Evolutionary conservation across 1,140 invertebrate species (phyloP).

Genomic region (Pogonus chalceus): DNA sequence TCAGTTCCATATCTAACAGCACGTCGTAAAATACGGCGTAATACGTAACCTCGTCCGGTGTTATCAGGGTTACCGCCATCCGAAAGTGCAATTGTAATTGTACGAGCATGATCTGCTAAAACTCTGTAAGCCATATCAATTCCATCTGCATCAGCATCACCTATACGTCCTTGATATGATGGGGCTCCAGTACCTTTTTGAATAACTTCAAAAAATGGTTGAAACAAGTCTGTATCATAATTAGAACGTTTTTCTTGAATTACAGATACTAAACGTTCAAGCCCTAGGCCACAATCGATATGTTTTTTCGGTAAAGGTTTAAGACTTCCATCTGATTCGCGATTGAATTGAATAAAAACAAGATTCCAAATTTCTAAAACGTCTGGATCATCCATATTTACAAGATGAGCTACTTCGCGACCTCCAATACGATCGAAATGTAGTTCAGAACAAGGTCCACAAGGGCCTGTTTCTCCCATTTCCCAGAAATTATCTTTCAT

Average conservation of each 20-base stretch:
- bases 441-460: slow-evolving; percentile 97
- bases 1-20: slow-evolving; percentile 83
- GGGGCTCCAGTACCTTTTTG: slow-evolving; percentile 73
- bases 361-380: slow-evolving; percentile 99
- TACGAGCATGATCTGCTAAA: slow-evolving; percentile 94
- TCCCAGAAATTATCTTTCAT: slow-evolving; percentile 99
- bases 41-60: slow-evolving; percentile 78
- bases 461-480: slow-evolving; percentile 99
- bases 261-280: slow-evolving; percentile 94
- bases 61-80: slow-evolving; percentile 97
- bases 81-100: slow-evolving; percentile 89
- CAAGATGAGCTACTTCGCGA: slow-evolving; percentile 81
- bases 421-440: slow-evolving; percentile 95
- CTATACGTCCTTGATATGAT: slow-evolving; percentile 82
- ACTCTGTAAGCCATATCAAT: slow-evolving; percentile 99
- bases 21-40: slow-evolving; percentile 45
- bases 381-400: slow-evolving; percentile 98
- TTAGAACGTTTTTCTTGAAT: slow-evolving; percentile 95
- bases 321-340: slow-evolving; percentile 78
- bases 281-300: slow-evolving; percentile 97
- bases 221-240: slow-evolving; percentile 97
- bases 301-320: slow-evolving; percentile 88
- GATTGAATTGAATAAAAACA: slow-evolving; percentile 97
- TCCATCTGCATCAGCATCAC: slow-evolving; percentile 82
- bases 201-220: slow-evolving; percentile 89